These are phyloP conservation scores for Trachurus trachurus DNA, from an alignment of 2,797 vertebrate genomes.

Conservation along the genomic window DNA sequence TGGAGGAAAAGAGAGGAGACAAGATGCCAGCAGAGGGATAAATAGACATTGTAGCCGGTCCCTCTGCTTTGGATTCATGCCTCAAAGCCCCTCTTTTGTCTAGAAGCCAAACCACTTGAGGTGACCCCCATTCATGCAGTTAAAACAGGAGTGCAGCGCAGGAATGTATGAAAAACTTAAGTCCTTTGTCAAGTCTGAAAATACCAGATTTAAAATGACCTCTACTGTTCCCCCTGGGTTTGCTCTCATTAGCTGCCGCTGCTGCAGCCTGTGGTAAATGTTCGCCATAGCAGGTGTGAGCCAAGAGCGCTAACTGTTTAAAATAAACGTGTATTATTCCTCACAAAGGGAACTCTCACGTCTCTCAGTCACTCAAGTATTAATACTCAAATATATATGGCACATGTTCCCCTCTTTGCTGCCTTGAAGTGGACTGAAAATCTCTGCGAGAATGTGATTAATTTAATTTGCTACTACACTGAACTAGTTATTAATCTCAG, in stretches of 20 bases:
- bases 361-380: constrained; percentile 30
- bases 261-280: constrained; percentile 67
- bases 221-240: constrained; percentile 79
- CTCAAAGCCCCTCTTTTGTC: constrained; percentile 83
- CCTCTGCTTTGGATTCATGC: constrained; percentile 77
- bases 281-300: constrained; percentile 75
- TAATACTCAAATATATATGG: constrained; percentile 50
- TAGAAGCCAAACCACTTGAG: constrained; percentile 84
- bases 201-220: constrained; percentile 86
- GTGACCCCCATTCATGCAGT: constrained; percentile 84
- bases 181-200: constrained; percentile 84
- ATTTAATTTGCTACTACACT: constrained; percentile 71
- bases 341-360: constrained; percentile 57
- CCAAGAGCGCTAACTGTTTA: constrained; percentile 63
- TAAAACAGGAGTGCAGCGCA: constrained; percentile 81
- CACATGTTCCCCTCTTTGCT: constrained; percentile 49
- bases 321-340: constrained; percentile 65
- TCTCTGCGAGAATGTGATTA: constrained; percentile 61
- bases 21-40: constrained; percentile 68
- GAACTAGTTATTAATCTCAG: constrained; percentile 77
- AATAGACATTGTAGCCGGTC: constrained; percentile 76
- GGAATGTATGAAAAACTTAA: constrained; percentile 85
- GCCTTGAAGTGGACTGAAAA: constrained; percentile 45
- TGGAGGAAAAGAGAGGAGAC: constrained; percentile 31
- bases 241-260: constrained; percentile 80